A percentile compares a stretch with the other conserved stretches of the same genome.
Conservation (phyloP, 1,140 invertebrate species). For the Arctopsyche grandis region DNA sequence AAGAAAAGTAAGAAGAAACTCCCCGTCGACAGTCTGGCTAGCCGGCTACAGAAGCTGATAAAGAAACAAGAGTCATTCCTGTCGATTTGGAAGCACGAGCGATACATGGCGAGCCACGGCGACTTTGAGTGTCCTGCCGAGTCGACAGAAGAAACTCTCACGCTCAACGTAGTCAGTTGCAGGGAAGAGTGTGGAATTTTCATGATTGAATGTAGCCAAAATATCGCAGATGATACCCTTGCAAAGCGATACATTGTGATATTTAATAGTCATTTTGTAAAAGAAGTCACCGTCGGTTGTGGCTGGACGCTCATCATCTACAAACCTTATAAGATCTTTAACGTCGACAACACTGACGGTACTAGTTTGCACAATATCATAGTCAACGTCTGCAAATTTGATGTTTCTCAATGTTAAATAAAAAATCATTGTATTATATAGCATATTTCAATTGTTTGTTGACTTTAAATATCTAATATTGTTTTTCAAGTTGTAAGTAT, state of each 20-base stretch:
- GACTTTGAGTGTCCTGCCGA: slow-evolving; percentile 23
- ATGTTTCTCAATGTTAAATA: neutral
- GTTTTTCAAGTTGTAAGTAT: no score
- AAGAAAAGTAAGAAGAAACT: slow-evolving; percentile 27
- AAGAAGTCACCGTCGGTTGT: slow-evolving; percentile 14
- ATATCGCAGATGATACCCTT: neutral
- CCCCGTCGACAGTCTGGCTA: slow-evolving; percentile 8
- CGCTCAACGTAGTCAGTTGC: neutral
- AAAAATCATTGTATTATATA: no score
- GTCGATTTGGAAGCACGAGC: slow-evolving; percentile 41
- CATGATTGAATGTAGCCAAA: slow-evolving; percentile 7
- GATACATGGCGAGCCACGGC: slow-evolving; percentile 1
- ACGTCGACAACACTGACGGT: neutral
- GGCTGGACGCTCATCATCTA: slow-evolving; percentile 16
- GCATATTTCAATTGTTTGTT: no score
- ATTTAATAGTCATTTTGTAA: slow-evolving; percentile 41
- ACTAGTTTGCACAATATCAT: neutral
- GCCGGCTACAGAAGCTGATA: slow-evolving; percentile 35
- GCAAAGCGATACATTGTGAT: slow-evolving; percentile 28
- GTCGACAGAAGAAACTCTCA: neutral
- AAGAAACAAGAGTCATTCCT: slow-evolving; percentile 43
- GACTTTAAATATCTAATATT: no score
- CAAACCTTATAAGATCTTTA: slow-evolving; percentile 42
- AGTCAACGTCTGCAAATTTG: slow-evolving; percentile 38
- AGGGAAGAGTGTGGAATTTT: slow-evolving; percentile 8